phyloP scores from a whole-genome alignment of 2,888 invertebrate species.

The Dilophus febrilis region DNA sequence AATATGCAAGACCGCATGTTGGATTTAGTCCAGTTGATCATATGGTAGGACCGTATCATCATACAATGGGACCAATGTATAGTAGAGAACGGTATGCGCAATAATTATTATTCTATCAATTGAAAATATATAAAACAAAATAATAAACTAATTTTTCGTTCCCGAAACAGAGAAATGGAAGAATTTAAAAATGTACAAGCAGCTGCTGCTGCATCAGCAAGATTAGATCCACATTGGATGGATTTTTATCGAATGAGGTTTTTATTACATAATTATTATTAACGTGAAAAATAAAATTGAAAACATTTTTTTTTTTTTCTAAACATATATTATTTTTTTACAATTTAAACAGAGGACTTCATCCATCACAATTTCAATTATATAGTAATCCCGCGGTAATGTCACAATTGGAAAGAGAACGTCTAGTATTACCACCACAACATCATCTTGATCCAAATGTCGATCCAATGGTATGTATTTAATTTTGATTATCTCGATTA shows the following conservation, averaged over 20 bases:
- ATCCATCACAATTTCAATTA: slow-evolving; percentile 43
- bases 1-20: slow-evolving; percentile 85
- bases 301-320: background rate
- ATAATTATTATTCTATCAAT: no score
- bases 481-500: background rate
- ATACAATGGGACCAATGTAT: slow-evolving; percentile 33
- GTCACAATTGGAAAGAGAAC: slow-evolving; percentile 74
- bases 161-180: slow-evolving; percentile 57
- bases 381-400: slow-evolving; percentile 59
- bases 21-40: slow-evolving; percentile 48
- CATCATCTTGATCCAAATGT: slow-evolving; percentile 46
- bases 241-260: slow-evolving; percentile 66
- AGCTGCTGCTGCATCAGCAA: slow-evolving; percentile 39
- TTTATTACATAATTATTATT: background rate
- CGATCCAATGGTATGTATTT: slow-evolving; percentile 61
- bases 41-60: slow-evolving; percentile 33
- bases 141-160: no score
- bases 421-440: slow-evolving; percentile 59
- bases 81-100: slow-evolving; percentile 32
- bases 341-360: slow-evolving; percentile 29
- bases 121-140: no score
- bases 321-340: background rate
- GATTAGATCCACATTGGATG: slow-evolving; percentile 67
- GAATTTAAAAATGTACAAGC: slow-evolving; percentile 58
- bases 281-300: background rate